phyloP scores from a whole-genome alignment of 2,797 vertebrate species.

The Clarias laeviceps region DNA sequence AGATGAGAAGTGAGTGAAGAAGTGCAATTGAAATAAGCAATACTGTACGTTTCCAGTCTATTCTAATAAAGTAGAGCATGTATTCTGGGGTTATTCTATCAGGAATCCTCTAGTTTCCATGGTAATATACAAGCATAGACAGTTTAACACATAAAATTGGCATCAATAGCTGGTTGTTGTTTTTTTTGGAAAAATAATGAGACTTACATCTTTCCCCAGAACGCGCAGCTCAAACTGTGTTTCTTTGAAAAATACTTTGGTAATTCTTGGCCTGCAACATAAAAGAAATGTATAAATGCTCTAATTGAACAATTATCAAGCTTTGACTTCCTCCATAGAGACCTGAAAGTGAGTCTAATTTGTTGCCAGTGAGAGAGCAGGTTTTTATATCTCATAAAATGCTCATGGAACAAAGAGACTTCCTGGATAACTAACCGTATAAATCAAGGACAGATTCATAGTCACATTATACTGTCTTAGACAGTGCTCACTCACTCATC shows the following conservation, averaged over 20 bases:
- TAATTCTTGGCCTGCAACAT: constrained; percentile 84
- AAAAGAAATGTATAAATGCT: constrained; percentile 1
- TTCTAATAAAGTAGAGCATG: neutral
- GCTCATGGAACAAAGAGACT: neutral
- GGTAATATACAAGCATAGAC: neutral
- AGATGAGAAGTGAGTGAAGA: neutral
- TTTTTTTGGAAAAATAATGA: constrained; percentile 4
- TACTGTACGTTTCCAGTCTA: neutral
- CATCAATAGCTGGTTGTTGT: neutral
- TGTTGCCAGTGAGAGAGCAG: neutral
- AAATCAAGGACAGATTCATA: neutral
- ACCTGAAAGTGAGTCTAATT: neutral
- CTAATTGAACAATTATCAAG: neutral
- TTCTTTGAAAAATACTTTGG: constrained; percentile 88
- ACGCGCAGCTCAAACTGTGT: constrained; percentile 87
- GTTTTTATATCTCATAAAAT: neutral
- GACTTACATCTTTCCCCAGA: constrained; percentile 88
- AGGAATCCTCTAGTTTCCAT: constrained; percentile 6
- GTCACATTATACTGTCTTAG: neutral
- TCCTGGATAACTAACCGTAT: neutral
- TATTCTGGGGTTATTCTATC: neutral
- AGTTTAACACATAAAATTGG: neutral
- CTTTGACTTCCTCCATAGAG: constrained; percentile 4
- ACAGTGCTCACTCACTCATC: neutral
- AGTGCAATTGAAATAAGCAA: neutral